These are phyloP conservation scores for Fratercula arctica DNA, from an alignment of 2,797 vertebrate genomes.

Conservation along the genomic window DNA sequence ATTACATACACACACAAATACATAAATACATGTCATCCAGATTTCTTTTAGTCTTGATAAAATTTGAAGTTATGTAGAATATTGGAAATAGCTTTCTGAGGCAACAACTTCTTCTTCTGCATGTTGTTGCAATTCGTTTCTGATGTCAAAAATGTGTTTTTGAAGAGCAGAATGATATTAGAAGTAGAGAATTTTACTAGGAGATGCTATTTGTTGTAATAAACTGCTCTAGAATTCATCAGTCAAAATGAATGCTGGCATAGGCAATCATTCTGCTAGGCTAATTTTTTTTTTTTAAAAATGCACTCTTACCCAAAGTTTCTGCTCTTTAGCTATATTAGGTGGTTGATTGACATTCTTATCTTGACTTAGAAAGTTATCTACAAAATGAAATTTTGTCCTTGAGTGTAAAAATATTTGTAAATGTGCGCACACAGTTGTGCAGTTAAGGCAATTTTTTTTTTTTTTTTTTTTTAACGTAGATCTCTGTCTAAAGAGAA, in stretches of 20 bases:
- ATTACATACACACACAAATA: neutral
- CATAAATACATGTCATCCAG: neutral
- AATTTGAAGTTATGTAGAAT: neutral
- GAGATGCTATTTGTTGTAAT: neutral
- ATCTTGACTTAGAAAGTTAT: neutral
- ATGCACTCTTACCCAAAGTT: neutral
- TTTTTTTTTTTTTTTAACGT: neutral
- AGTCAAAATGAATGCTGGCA: neutral
- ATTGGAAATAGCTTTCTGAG: conserved; percentile 15
- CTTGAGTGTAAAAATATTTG: neutral
- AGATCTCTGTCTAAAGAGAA: neutral
- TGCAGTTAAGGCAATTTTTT: neutral
- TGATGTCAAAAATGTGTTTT: conserved; percentile 9
- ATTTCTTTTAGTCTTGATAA: conserved; percentile 20
- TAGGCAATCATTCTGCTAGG: neutral
- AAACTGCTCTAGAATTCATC: neutral
- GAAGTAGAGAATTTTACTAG: neutral
- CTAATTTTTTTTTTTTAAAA: neutral
- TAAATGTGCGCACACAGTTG: neutral
- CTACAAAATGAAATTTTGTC: neutral
- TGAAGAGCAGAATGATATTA: neutral
- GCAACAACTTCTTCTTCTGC: conserved; percentile 31
- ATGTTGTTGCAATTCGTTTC: conserved; percentile 38
- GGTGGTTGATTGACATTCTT: neutral
- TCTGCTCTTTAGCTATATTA: neutral